A percentile compares a stretch with the other conserved stretches of the same genome.
Conservation (phyloP, 30 jellyfish, hydroid and myxozoan genomes). For the Rhopilema esculentum region DNA sequence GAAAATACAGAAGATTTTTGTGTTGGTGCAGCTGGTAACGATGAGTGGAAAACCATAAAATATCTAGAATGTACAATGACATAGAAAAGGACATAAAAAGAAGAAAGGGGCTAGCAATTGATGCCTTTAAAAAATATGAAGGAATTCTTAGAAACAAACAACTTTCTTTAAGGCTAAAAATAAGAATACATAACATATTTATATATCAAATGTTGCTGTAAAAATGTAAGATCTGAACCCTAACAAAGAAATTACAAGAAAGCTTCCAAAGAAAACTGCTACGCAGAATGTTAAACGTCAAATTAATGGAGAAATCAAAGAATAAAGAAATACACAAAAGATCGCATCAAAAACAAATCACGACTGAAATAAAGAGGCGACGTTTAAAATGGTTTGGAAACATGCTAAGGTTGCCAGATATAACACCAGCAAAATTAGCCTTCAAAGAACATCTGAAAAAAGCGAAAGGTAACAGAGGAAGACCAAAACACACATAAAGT, state of each 20-base stretch:
- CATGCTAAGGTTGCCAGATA: background rate
- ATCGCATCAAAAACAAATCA: background rate
- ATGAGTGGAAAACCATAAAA: constrained; percentile 6
- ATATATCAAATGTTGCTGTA: constrained; percentile 21
- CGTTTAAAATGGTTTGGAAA: background rate
- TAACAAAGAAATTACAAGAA: constrained; percentile 21
- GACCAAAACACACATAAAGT: background rate
- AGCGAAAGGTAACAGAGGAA: background rate
- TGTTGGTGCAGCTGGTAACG: background rate
- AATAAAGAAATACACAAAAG: constrained; percentile 6
- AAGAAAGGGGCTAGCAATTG: constrained; percentile 1
- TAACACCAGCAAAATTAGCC: background rate
- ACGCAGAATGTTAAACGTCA: constrained; percentile 15
- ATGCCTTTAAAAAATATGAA: constrained; percentile 2
- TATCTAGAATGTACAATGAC: background rate
- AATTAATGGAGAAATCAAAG: constrained; percentile 8
- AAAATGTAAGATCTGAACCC: constrained; percentile 30
- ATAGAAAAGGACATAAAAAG: background rate
- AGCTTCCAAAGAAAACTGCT: constrained; percentile 33
- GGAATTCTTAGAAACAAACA: background rate
- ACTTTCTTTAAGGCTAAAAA: background rate
- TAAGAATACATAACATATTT: background rate
- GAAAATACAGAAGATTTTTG: background rate
- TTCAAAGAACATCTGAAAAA: background rate
- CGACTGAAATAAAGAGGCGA: background rate